phyloP scores from a whole-genome alignment of 2,888 invertebrate genomes.

The Coenonympha arcania region DNA sequence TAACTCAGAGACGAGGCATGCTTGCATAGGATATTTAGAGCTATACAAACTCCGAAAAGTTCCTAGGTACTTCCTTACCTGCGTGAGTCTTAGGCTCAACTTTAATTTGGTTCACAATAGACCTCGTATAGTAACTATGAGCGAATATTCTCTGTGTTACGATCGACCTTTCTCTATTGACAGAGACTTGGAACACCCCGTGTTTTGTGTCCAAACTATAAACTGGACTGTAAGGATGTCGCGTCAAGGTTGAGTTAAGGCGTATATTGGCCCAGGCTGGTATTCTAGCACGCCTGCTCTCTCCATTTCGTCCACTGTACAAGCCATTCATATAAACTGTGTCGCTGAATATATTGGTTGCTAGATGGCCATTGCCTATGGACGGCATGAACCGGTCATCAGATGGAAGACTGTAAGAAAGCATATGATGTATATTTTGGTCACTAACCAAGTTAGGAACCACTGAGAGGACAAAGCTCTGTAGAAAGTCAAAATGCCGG shows the following conservation, averaged over 20 bases:
- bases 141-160: conserved; percentile 68
- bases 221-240: conserved; percentile 50
- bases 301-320: conserved; percentile 72
- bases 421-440: neutral
- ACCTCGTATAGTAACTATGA: conserved; percentile 65
- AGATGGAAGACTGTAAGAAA: conserved; percentile 62
- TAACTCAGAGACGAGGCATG: too few species aligned
- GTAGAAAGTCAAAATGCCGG: too few species aligned
- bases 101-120: conserved; percentile 66
- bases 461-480: too few species aligned
- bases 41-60: too few species aligned
- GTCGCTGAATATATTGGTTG: conserved; percentile 74
- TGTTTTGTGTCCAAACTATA: conserved; percentile 65
- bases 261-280: conserved; percentile 75
- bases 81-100: conserved; percentile 60
- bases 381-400: conserved; percentile 75
- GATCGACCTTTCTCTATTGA: conserved; percentile 62
- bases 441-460: neutral
- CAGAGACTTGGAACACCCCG: conserved; percentile 63
- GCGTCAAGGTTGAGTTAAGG: conserved; percentile 60
- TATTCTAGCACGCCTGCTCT: conserved; percentile 74
- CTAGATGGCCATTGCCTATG: conserved; percentile 75
- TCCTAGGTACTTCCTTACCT: too few species aligned
- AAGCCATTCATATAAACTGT: conserved; percentile 76
- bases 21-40: too few species aligned